These are phyloP conservation scores for Acleris emargana DNA, from an alignment of 2,888 invertebrate genomes.

Conservation along the genomic window DNA sequence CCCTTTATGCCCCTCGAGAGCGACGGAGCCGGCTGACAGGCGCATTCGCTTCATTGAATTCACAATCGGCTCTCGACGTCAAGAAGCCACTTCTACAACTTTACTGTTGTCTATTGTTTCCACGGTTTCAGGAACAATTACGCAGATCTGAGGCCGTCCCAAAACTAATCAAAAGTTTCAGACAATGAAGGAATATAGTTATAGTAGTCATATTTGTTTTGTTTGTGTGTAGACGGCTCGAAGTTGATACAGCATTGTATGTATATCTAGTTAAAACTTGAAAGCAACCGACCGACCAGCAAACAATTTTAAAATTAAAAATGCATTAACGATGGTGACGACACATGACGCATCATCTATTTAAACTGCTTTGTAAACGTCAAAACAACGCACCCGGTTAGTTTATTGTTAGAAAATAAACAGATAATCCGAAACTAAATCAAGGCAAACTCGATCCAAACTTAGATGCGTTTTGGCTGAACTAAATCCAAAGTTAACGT, in stretches of 20 bases:
- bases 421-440: slow-evolving; percentile 15
- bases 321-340: slow-evolving; percentile 21
- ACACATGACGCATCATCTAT: slow-evolving; percentile 20
- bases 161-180: too few relatives aligned
- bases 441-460: slow-evolving; percentile 11
- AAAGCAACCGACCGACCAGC: not conserved
- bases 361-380: slow-evolving; percentile 13
- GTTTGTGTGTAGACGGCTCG: too few relatives aligned
- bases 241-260: not conserved
- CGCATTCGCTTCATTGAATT: slow-evolving; percentile 60
- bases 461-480: slow-evolving; percentile 17
- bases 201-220: too few relatives aligned
- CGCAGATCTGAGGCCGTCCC: too few relatives aligned
- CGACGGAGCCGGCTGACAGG: slow-evolving; percentile 49
- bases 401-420: slow-evolving; percentile 18
- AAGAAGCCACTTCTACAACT: slow-evolving; percentile 48
- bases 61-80: slow-evolving; percentile 56
- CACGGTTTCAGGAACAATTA: not conserved
- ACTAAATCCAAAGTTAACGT: slow-evolving; percentile 14
- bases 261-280: not conserved
- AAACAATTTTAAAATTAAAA: slow-evolving; percentile 16
- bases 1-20: slow-evolving; percentile 56
- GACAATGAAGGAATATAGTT: too few relatives aligned
- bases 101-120: slow-evolving; percentile 1
- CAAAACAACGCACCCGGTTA: not conserved